phyloP scores from a whole-genome alignment of 23 tunicate genomes.

The Diplosoma virens region DNA sequence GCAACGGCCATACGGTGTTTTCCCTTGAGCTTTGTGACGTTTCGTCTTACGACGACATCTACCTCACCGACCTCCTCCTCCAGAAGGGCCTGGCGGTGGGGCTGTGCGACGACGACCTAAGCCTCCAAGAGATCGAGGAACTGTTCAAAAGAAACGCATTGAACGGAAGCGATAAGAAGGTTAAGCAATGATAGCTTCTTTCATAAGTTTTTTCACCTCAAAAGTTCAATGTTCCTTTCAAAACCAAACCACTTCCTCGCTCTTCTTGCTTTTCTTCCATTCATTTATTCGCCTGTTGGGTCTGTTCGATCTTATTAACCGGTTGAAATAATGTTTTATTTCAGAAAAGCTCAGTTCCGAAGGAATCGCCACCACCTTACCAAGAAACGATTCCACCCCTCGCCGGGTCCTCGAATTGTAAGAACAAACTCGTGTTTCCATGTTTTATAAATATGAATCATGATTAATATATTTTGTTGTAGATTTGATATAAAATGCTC shows the following conservation, averaged over 20 bases:
- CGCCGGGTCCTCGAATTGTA: no score
- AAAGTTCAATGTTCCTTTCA: not conserved
- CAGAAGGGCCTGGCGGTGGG: slow-evolving; percentile 49
- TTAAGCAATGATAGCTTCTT: not conserved
- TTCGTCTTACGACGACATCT: slow-evolving; percentile 30
- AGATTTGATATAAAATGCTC: no score
- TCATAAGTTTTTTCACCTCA: not conserved
- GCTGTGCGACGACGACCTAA: slow-evolving; percentile 15
- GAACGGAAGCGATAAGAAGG: no score
- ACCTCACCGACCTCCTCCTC: slow-evolving; percentile 55
- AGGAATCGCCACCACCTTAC: slow-evolving; percentile 15
- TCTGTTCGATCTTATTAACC: no score
- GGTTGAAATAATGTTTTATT: no score
- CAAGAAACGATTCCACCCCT: slow-evolving; percentile 19
- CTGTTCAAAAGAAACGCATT: no score
- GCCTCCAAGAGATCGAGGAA: not conserved
- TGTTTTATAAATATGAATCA: no score
- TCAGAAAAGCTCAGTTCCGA: not conserved
- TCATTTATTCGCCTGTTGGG: no score
- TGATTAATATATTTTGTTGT: no score
- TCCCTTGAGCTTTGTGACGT: slow-evolving; percentile 10
- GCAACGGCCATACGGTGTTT: not conserved
- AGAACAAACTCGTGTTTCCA: no score
- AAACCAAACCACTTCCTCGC: no score
- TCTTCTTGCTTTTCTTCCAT: no score